Percentiles rank a stretch among this genome's conserved stretches.
Conservation (phyloP, 2,888 invertebrate species). For the Troilus luridus region DNA sequence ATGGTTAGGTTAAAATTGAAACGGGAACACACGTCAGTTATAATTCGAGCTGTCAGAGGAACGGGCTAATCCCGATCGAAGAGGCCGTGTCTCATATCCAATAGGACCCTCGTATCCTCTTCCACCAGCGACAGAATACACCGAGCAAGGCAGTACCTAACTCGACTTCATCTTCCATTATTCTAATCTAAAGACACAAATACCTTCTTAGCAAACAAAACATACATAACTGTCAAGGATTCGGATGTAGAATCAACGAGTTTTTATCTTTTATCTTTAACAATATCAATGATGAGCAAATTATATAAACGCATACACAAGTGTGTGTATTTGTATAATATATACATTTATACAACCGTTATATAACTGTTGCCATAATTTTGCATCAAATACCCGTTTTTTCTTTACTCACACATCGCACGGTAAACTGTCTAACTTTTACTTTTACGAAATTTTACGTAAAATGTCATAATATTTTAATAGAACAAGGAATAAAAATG, state of each 20-base stretch:
- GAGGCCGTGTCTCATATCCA: slow-evolving; percentile 27
- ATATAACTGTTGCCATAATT: no score
- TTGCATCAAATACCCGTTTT: no score
- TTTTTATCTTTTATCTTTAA: no score
- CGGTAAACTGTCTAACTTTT: no score
- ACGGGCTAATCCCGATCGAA: slow-evolving; percentile 4
- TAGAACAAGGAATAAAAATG: no score
- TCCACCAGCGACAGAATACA: background rate
- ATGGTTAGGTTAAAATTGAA: slow-evolving; percentile 1
- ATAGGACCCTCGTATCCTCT: background rate
- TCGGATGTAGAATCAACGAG: background rate
- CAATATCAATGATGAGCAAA: no score
- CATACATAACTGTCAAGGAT: background rate
- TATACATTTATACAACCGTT: no score
- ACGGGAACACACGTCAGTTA: background rate
- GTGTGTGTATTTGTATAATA: no score
- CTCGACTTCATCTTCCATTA: background rate
- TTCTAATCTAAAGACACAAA: background rate
- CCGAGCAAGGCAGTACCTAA: background rate
- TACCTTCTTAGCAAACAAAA: background rate
- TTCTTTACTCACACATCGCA: no score
- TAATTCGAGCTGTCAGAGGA: background rate
- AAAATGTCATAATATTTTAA: no score
- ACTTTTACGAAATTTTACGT: no score
- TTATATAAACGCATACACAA: no score